These are phyloP conservation scores for Alcedo quadribrachys DNA, from an alignment of 2,797 vertebrate genomes.

Conservation along the genomic window DNA sequence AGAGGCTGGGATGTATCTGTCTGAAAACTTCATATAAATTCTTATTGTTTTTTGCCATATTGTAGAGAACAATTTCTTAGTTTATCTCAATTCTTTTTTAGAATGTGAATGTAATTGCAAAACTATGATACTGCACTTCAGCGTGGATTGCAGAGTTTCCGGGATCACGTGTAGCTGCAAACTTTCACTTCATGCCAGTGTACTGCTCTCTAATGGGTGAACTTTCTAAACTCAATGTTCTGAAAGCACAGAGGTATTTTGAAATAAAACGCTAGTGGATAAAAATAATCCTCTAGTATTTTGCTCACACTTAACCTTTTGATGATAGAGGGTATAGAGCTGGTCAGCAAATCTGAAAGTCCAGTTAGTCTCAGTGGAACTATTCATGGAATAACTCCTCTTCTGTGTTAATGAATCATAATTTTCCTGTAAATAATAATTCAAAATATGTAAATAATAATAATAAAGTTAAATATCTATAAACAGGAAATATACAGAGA, in stretches of 20 bases:
- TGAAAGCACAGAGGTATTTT: slow-evolving; percentile 33
- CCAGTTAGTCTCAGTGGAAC: neutral
- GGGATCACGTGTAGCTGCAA: slow-evolving; percentile 25
- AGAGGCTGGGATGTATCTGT: neutral
- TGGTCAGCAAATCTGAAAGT: neutral
- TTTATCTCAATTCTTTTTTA: slow-evolving; percentile 42
- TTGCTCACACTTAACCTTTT: slow-evolving; percentile 17
- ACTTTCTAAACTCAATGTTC: slow-evolving; percentile 38
- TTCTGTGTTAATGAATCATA: neutral
- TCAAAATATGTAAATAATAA: no score
- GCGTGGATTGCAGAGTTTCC: slow-evolving; percentile 50
- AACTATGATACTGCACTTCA: slow-evolving; percentile 38
- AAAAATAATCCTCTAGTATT: slow-evolving; percentile 42
- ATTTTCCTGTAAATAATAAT: neutral
- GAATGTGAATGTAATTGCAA: slow-evolving; percentile 40
- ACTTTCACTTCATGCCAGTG: slow-evolving; percentile 59
- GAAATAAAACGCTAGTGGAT: slow-evolving; percentile 30
- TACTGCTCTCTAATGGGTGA: neutral
- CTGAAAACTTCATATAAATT: neutral
- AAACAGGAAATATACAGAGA: neutral
- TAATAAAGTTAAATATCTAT: neutral
- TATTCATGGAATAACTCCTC: neutral
- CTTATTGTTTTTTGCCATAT: neutral
- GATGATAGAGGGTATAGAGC: neutral
- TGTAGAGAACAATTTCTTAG: neutral